Percentiles rank a stretch among this genome's conserved stretches.
These are phyloP conservation scores for Ovis aries DNA, from an alignment of 2,113 vertebrate genomes.

Conservation along the genomic window DNA sequence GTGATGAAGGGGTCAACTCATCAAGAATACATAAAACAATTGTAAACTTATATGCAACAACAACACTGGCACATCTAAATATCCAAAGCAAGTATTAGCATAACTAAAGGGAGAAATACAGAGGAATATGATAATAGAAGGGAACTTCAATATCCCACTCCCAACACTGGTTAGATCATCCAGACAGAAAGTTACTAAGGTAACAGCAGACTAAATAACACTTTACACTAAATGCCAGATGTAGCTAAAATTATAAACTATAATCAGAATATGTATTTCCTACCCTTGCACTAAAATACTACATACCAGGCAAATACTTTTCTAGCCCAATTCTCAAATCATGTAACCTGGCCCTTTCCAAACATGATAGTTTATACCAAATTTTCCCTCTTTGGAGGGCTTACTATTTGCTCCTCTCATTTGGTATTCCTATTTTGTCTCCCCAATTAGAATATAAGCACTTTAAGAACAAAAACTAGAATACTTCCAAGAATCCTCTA, in stretches of 20 bases:
- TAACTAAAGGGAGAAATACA: neutral
- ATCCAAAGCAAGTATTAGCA: neutral
- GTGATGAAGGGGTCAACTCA: neutral
- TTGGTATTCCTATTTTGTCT: neutral
- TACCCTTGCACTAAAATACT: neutral
- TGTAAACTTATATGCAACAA: neutral
- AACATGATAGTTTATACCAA: neutral
- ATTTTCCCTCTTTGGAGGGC: neutral
- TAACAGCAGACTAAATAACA: neutral
- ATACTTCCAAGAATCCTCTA: neutral
- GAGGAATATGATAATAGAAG: neutral
- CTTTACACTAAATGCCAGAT: neutral
- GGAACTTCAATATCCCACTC: neutral
- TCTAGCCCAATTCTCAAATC: neutral
- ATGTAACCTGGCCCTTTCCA: neutral
- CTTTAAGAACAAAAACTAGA: neutral
- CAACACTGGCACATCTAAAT: neutral
- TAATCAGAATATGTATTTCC: neutral
- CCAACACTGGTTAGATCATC: neutral
- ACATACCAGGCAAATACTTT: neutral
- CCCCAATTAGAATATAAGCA: neutral
- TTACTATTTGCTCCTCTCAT: neutral
- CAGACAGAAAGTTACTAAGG: neutral
- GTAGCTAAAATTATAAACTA: neutral
- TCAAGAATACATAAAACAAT: neutral